Conservation (phyloP, 2,888 invertebrate species). For the Furcula furcula region DNA sequence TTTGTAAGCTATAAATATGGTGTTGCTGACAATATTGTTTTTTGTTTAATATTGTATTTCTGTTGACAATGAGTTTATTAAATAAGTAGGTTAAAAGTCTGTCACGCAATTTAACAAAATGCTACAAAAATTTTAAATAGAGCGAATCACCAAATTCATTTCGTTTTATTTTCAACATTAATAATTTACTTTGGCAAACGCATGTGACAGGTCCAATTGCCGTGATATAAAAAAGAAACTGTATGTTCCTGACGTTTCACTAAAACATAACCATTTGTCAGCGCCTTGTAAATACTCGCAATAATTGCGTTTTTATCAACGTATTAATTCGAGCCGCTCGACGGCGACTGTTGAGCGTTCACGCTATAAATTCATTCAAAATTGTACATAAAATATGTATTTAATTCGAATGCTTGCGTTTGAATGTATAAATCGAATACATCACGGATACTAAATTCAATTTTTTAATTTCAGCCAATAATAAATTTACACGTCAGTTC, state of each 20-base stretch:
- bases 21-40: too few species aligned
- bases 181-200: not conserved
- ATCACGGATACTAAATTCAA: conserved; percentile 1
- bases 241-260: too few species aligned
- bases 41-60: too few species aligned
- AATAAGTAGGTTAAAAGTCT: too few species aligned
- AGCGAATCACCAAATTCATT: too few species aligned
- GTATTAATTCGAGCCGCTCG: not conserved
- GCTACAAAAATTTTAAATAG: too few species aligned
- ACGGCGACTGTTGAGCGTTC: not conserved
- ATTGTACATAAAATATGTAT: conserved; percentile 1
- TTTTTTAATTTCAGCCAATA: conserved; percentile 3
- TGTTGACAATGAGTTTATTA: too few species aligned
- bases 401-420: conserved; percentile 1
- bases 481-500: conserved; percentile 30
- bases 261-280: not conserved
- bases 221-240: not conserved
- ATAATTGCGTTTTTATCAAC: not conserved
- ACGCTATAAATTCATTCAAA: not conserved
- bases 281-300: not conserved
- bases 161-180: not conserved
- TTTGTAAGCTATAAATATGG: too few species aligned
- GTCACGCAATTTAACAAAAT: too few species aligned
- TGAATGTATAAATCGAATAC: not conserved
- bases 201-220: not conserved